Base-by-base conservation (phyloP, 2,888 invertebrate genomes). In the Carcina quercana region DNA sequence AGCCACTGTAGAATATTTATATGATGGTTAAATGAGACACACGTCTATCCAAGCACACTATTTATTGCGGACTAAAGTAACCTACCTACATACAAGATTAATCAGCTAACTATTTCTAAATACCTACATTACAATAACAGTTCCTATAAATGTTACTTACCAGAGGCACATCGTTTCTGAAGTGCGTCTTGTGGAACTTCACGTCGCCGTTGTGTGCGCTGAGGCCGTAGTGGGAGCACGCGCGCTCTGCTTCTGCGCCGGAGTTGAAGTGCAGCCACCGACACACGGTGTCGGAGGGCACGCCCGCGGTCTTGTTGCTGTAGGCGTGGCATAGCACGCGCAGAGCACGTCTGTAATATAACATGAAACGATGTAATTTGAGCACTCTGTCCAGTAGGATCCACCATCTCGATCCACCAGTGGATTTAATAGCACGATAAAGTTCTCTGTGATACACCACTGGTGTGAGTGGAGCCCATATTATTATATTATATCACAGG, bases 321-420 rank as follows among this genome's bases (percentile, higher is more conserved):
- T 88, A 91, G 2, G 86, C 89, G 8, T 60, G 50, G 38, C 85
- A 82, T 83, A 91, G 78, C 1, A 86, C 76, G 51, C 63, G 51
- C 3, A 90, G 61, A 2, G 86, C 83, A 31, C 59, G 65, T 47
- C 90, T 91, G 63, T 31, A 72, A 66, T n/a, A 22, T 12, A 17
- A 35, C 10, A 24, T 7, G 5, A 17, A 5, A 17, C 7, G 7
- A 7, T 17, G 7, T 17, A 17, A 17, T n/a, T n/a, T n/a, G n/a
- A n/a, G n/a, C 36, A 35, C 39, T 25, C 13, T 25, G 3, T 25
- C 25, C 13, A 10, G 25, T 25, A 25, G 25, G 25, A 25, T 13
- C 25, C 25, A 25, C 25, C 12, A 25, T 25, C 25, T 25, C 13
- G 25, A 25, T 25, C 25, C 25, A 25, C 25, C 25, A 25, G 25